Base-by-base conservation (phyloP, 64 coral and sea anemone genomes). In the Pocillopora verrucosa region DNA sequence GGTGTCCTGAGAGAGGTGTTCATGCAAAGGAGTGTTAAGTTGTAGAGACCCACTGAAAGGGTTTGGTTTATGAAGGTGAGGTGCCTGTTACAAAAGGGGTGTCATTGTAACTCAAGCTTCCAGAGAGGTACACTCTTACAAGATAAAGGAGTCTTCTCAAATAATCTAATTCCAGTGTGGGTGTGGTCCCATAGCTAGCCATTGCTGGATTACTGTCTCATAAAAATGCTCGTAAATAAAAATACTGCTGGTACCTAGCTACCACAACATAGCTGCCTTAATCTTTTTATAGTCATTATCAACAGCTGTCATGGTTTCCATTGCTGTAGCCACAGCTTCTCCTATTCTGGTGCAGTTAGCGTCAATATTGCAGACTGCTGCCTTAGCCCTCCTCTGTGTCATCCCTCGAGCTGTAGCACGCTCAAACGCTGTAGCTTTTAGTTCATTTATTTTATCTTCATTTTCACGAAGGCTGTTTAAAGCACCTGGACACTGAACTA, bases 271-370 rank as follows among this genome's bases (percentile, higher is more conserved):
- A 15, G 96, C 96, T 60, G 96, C 96, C 59, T 98, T 98, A 59
- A 98, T 95, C 78, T 90, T 98, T 76, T 95, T 98, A 75, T 92
- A 98, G 82, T 98, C 88, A 86, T 92, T 95, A 35, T 98, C 93
- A 16, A 98, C 96, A 36, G 90, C 88, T 19, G 89, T 94, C 93
- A 98, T 92, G 36, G 87, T 85, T 75, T 98, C 93, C 96, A 98
- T 98, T 22, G 96, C 96, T 80, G 88, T 88, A 13, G 84, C 78
- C 73, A 92, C 56, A 62, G 96, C 90, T 73, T 95, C 96, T 36
- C 63, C 68, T 82, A 98, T 90, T 36, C 96, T 89, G 4, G 79
- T 90, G 36, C 89, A 79, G 85, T 98, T 98, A 9, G 96, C 86
- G 38, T 98, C 90, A 17, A 95, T 94, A 83, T 98, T 94, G 11